Evolutionary conservation across 1,140 invertebrate species (phyloP), one percentile per base, ranked within the genome.

Genomic region (Telenomus remus): DNA sequence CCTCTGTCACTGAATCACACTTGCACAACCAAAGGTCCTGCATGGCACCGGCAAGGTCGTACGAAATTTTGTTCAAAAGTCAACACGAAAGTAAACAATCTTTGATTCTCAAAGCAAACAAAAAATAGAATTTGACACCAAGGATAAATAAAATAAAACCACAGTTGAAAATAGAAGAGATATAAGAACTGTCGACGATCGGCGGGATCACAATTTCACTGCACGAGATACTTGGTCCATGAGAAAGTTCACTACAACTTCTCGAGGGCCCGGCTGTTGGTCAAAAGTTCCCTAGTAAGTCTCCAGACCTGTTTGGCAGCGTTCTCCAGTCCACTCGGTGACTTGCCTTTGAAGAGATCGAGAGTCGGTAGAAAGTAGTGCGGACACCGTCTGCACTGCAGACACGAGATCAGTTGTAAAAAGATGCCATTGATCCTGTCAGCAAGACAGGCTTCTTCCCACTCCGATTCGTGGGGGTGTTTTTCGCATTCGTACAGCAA

Each of bases 401-500:
- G 90, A 85, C 97, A 99, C 0, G 97, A 98, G 55, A 99, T 99
- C 53, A 99, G 88, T 85, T 99, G 98, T 15, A 99, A 90, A 34
- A 99, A 93, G 64, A 99, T 97, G 7, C 98, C 97, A 87, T 98
- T 98, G 81, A 99, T 96, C 33, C 98, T 90, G 87, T 99, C 97
- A 0, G 95, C 96, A 42, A 99, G 90, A 75, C 94, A 96, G 0
- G 91, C 91, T 81, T 99, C 97, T 84, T 98, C 96, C 98, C 98
- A 99, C 84, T 99, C 97, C 42, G 93, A 89, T 81, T 99, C 97
- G 9, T 94, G 88, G 0, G 96, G 96, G 87, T 99, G 98, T 85
- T 99, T 99, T 89, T 99, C 98, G 86, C 98, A 99, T 87, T 99
- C 98, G 89, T 98, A 98, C 51, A 99, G 85, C 5, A 99, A 88